Evolutionary conservation across 2,797 vertebrate genomes (phyloP).

Genomic region (Knipowitschia caucasica): DNA sequence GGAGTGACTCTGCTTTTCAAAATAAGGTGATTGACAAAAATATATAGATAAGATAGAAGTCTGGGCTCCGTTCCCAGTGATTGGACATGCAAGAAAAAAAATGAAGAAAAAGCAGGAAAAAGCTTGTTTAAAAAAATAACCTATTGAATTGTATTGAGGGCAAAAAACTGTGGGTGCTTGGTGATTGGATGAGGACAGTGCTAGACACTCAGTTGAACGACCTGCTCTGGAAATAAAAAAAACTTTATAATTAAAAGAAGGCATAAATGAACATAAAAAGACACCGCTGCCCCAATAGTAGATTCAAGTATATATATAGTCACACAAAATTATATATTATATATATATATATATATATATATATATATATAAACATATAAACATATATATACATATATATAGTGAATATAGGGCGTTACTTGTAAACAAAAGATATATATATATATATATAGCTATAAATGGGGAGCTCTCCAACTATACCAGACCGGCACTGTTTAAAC

Average conservation of each 20-base stretch:
- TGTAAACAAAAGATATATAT: constrained; percentile 47
- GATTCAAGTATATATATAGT: constrained; percentile 72
- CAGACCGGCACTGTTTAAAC: constrained; percentile 61
- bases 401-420: constrained; percentile 43
- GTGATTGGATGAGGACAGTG: constrained; percentile 52
- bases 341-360: background rate
- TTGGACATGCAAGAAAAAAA: constrained; percentile 59
- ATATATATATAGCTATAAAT: too few species aligned
- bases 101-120: constrained; percentile 14
- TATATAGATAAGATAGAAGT: too few species aligned
- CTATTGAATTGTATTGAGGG: constrained; percentile 20
- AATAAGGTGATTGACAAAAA: constrained; percentile 63
- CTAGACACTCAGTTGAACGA: constrained; percentile 60
- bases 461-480: constrained; percentile 43
- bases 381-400: background rate
- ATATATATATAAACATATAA: constrained; percentile 16
- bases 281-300: constrained; percentile 60
- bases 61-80: constrained; percentile 68
- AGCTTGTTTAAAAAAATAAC: constrained; percentile 3
- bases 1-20: constrained; percentile 69
- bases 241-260: constrained; percentile 45
- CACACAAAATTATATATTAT: too few species aligned
- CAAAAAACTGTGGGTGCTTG: background rate
- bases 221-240: constrained; percentile 58
- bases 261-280: constrained; percentile 65